Evolutionary conservation across 2,797 vertebrate genomes (phyloP), one percentile per base, ranked within the genome.

Genomic region (Helostoma temminkii): DNA sequence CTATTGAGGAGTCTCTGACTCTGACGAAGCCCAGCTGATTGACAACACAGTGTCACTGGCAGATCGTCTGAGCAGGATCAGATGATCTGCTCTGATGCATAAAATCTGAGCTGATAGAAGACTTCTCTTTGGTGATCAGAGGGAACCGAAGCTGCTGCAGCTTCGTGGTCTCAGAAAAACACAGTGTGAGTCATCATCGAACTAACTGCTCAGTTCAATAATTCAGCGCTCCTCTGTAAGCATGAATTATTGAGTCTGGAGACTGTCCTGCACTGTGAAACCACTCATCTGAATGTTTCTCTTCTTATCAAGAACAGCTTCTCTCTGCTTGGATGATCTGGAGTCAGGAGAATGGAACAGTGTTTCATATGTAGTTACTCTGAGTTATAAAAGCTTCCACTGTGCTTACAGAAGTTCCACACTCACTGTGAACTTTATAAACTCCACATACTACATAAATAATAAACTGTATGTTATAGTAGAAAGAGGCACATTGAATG

Each of bases 161-260:
- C 70, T 25, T 52, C 39, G 30, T 59, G 18, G 34, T 62, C 60
- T 69, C 60, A 71, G 55, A 74, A 66, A 50, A 84, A 76, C 71
- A 78, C 71, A 0, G 53, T 50, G 61, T 55, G 72, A 81, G 78
- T 73, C 78, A 52, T 72, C 73, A 28, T 53, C 30, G 36, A 57
- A 80, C 74, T 70, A 82, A 71, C 76, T 63, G 74, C 76, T 81
- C 66, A 74, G 61, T 73, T 91, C 72, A 91, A 89, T 91, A 85
- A 91, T 91, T 89, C 68, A 91, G 22, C 16, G 60, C 71, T 80
- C 42, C 72, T 89, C 82, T 86, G 80, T 84, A 60, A 69, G 41
- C 45, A 86, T 89, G 78, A 89, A 89, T 89, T 86, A 91, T 87
- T 89, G 76, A 88, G 66, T 52, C 71, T 67, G 74, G 66, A 76